Evolutionary conservation across 2,113 vertebrate species (phyloP), one percentile per base, ranked within the genome.

Genomic region (Actinemys pallida): DNA sequence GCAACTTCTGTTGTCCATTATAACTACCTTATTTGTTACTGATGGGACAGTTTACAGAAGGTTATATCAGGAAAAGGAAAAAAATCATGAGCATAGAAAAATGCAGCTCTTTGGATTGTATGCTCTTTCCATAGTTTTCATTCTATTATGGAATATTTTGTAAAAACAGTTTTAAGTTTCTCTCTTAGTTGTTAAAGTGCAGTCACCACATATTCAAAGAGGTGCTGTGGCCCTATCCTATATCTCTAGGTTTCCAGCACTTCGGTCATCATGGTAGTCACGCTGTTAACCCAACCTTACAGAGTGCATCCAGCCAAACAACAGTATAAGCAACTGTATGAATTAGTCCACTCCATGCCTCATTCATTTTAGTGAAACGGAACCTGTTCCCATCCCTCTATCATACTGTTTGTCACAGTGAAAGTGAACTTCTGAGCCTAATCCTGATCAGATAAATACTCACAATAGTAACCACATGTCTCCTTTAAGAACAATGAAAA

Each of bases 251-350:
- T 87, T 96, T 95, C 94, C 90, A 87, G 83, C 87, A 93, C 88
- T 88, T 95, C 10, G 11, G 39, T 45, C 89, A 56, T 96, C 84
- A 89, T 78, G 87, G 93, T 84, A 95, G 89, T 93, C 76, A 83
- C 54, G 75, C 87, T 95, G 94, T 94, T 96, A 95, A 94, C 54
- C 93, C 89, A 90, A 85, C 91, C 92, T 90, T 95, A 95, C 88
- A 95, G 86, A 96, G 42, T 45, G 1, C 47, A 16, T 78, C 24
- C 22, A 78, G 90, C 96, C n/a, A 72, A 96, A 97, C 69, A 92
- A 14, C 88, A 92, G 65, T 47, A 69, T 53, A 84, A 76, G 89
- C 79, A 89, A 56, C 84, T 24, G 80, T 25, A 84, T 85, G 84
- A 83, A 27, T 88, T 84, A 89, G 20, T 90, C 92, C 85, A 80